phyloP scores from a whole-genome alignment of 2,113 vertebrate genomes.

The Silurus asotus region DNA sequence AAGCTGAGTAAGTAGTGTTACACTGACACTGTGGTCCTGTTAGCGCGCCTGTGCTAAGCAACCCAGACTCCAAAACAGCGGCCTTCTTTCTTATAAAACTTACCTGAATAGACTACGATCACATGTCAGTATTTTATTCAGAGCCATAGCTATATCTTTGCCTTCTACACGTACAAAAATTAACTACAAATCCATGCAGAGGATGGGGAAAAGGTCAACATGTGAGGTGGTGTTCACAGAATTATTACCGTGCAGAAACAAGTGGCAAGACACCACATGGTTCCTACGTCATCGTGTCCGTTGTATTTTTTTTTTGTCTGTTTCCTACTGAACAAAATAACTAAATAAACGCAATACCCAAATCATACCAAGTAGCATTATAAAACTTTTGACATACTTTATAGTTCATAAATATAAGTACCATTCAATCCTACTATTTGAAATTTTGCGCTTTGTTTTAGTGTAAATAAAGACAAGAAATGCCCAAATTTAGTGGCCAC shows the following conservation, averaged over 20 bases:
- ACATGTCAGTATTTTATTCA: conserved; percentile 37
- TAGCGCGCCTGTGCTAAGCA: conserved; percentile 16
- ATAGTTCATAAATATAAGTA: background rate
- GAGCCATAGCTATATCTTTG: conserved; percentile 37
- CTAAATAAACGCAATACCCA: background rate
- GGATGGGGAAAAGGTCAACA: conserved; percentile 44
- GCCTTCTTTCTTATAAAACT: background rate
- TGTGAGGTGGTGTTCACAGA: background rate
- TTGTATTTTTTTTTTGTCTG: background rate
- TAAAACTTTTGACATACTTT: background rate
- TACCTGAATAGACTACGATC: conserved; percentile 50
- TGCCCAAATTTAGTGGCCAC: too few species aligned
- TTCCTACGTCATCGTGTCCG: conserved; percentile 9
- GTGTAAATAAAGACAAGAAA: too few species aligned
- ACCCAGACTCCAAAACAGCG: background rate
- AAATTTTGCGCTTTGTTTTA: background rate
- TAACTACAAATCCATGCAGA: background rate
- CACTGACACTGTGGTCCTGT: background rate
- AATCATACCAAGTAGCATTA: background rate
- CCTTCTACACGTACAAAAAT: background rate
- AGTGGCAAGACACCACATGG: background rate
- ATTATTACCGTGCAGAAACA: conserved; percentile 31
- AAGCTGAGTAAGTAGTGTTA: background rate
- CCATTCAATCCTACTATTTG: background rate
- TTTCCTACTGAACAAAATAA: background rate